Evolutionary conservation across 2,113 vertebrate genomes (phyloP).

Genomic region (Halichoeres trimaculatus): DNA sequence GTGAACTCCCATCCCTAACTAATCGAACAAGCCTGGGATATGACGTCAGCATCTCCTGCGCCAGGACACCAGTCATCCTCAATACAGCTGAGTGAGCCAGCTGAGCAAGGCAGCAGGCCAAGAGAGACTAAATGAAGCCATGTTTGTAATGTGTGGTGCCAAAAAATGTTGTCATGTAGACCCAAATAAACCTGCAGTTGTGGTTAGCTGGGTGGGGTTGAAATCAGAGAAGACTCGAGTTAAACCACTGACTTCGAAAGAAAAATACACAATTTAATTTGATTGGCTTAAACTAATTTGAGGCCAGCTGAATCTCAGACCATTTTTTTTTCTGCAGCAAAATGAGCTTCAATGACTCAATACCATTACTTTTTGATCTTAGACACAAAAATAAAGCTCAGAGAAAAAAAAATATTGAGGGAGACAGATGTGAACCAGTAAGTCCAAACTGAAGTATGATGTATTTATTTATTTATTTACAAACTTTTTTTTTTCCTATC

Average conservation of each 20-base stretch:
- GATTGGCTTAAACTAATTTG: not conserved
- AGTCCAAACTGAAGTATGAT: too few relatives aligned
- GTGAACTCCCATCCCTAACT: constrained; percentile 29
- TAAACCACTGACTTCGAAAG: not conserved
- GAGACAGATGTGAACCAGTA: too few relatives aligned
- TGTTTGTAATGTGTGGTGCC: not conserved
- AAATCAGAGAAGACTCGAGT: not conserved
- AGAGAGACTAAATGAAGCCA: constrained; percentile 20
- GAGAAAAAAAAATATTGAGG: too few relatives aligned
- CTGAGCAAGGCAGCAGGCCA: constrained; percentile 15
- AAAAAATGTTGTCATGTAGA: not conserved
- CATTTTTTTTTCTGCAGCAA: not conserved
- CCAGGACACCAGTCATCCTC: constrained; percentile 13
- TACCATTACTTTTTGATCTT: not conserved
- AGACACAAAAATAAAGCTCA: too few relatives aligned
- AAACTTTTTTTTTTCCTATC: too few relatives aligned
- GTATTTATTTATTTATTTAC: too few relatives aligned
- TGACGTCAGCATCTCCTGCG: constrained; percentile 19
- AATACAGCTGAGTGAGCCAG: not conserved
- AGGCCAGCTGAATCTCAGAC: not conserved
- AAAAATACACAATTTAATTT: not conserved
- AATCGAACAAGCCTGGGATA: constrained; percentile 32
- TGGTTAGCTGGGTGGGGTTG: not conserved
- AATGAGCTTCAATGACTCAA: not conserved
- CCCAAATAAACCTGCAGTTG: constrained; percentile 1